Conservation (phyloP, 2,888 invertebrate species). For the Drosophila tripunctata region DNA sequence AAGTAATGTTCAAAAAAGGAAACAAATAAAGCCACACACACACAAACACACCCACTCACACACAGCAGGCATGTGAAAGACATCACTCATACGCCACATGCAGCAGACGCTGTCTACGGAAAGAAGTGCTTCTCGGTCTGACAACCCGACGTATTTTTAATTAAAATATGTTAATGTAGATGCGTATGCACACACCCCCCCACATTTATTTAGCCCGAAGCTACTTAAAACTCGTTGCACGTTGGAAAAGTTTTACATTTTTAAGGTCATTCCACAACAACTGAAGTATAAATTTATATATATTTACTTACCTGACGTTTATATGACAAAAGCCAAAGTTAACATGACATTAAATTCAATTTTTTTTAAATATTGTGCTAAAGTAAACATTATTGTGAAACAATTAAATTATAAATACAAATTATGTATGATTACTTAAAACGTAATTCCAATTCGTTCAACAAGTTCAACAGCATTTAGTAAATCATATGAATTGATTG, state of each 20-base stretch:
- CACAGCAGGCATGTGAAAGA: conserved; percentile 1
- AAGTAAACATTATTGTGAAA: neutral
- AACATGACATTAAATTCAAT: neutral
- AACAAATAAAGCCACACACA: conserved; percentile 2
- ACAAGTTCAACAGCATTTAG: neutral
- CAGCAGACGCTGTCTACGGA: conserved; percentile 19
- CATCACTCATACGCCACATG: conserved; percentile 71
- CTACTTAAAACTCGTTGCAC: conserved; percentile 29
- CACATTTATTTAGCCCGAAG: conserved; percentile 16
- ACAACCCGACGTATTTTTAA: conserved; percentile 60
- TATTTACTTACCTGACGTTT: conserved; percentile 16
- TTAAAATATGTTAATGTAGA: conserved; percentile 71
- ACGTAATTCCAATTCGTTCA: neutral
- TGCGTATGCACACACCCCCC: neutral
- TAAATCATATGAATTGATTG: too few relatives aligned
- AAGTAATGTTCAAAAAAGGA: conserved; percentile 34
- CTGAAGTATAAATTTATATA: conserved; percentile 1
- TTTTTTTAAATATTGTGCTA: neutral
- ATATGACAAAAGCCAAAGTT: conserved; percentile 7
- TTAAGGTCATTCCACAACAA: conserved; percentile 18
- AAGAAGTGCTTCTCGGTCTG: conserved; percentile 23
- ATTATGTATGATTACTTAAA: neutral
- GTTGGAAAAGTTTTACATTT: conserved; percentile 22
- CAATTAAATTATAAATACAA: neutral
- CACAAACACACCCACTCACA: neutral